Evolutionary conservation across 2,113 vertebrate species (phyloP).

Genomic region (Monarcha castaneiventris): DNA sequence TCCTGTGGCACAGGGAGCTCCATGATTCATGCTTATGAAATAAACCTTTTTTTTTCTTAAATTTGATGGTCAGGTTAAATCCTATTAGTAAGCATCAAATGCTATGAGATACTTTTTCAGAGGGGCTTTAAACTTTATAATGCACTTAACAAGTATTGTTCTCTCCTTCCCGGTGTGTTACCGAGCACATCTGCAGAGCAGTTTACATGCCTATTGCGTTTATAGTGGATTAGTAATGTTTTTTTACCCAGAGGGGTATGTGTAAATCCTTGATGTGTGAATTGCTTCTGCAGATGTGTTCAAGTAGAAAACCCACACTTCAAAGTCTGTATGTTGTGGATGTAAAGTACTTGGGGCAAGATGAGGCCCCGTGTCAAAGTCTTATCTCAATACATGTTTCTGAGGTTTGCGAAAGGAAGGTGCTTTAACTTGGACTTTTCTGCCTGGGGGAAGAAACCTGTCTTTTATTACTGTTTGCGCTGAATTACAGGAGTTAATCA

Average conservation of each 20-base stretch:
- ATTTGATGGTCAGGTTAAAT: not conserved
- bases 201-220: not conserved
- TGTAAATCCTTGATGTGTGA: not conserved
- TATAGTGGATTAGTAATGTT: not conserved
- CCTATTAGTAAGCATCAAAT: not conserved
- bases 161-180: not conserved
- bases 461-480: slow-evolving; percentile 41
- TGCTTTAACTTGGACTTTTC: not conserved
- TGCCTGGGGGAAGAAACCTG: not conserved
- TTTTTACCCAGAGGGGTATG: not conserved
- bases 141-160: not conserved
- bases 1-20: not conserved
- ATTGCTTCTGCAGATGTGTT: not conserved
- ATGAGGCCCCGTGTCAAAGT: not conserved
- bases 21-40: not conserved
- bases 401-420: not conserved
- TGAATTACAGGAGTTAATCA: not conserved
- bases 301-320: not conserved
- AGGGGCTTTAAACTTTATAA: not conserved
- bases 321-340: not conserved
- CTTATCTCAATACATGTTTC: not conserved
- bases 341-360: not conserved
- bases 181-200: not conserved
- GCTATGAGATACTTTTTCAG: not conserved
- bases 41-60: not conserved